Conservation (phyloP, 2,797 vertebrate species). For the Apogon talboti region DNA sequence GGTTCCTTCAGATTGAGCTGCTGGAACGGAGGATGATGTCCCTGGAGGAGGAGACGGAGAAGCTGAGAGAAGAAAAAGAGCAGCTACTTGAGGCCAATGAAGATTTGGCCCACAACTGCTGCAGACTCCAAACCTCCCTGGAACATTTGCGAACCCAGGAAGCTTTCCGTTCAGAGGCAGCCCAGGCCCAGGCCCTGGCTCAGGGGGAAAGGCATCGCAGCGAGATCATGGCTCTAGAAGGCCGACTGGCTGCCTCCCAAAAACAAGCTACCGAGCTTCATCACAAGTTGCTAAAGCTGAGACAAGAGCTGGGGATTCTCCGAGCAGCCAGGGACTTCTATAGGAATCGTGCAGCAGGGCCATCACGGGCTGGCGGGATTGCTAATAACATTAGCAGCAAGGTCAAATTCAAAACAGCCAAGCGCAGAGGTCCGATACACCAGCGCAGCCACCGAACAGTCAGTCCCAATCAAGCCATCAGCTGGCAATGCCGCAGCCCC, state of each 20-base stretch:
- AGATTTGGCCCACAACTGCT: constrained; percentile 81
- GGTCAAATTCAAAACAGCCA: constrained; percentile 88
- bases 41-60: constrained; percentile 81
- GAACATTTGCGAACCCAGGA: constrained; percentile 78
- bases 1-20: constrained; percentile 75
- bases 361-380: constrained; percentile 52
- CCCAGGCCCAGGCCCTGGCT: constrained; percentile 68
- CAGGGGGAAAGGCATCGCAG: constrained; percentile 79
- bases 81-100: constrained; percentile 84
- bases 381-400: constrained; percentile 77
- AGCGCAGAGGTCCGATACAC: constrained; percentile 82
- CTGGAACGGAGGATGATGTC: constrained; percentile 82
- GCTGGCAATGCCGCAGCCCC: constrained; percentile 87
- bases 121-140: constrained; percentile 80
- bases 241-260: constrained; percentile 78
- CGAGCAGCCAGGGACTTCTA: constrained; percentile 81
- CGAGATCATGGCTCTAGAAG: constrained; percentile 80
- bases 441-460: constrained; percentile 83
- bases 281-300: constrained; percentile 82
- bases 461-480: constrained; percentile 91
- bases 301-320: constrained; percentile 84
- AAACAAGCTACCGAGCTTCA: constrained; percentile 82
- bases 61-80: constrained; percentile 79
- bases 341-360: constrained; percentile 74
- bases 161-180: constrained; percentile 73